Evolutionary conservation across 2,888 invertebrate genomes (phyloP), one percentile per base, ranked within the genome.

Genomic region (Deroplatys truncata): DNA sequence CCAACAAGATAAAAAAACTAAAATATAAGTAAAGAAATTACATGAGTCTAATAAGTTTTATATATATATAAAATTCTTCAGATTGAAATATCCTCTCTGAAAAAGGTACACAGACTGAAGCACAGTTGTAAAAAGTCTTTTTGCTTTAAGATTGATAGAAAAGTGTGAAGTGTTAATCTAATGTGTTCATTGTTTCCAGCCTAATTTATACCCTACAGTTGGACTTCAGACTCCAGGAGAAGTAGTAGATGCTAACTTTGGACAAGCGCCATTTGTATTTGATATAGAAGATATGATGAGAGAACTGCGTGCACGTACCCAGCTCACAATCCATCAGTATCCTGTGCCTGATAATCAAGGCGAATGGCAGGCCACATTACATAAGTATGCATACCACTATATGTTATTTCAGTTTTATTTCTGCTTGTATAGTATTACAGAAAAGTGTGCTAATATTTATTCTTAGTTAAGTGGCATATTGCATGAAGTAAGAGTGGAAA

Each of bases 191-290:
- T 43, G 8, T 43, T 94, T 95, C 87, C 94, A 98, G 98, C 96
- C 97, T 90, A 98, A 98, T 94, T 95, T 99, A 90, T 99, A 98
- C 94, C 99, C 99, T 31, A 99, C 99, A 28, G 99, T 99, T 91
- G 99, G 99, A 0, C 95, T 99, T 90, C 99, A 99, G 94, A 99
- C 99, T 83, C 98, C 99, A 15, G 99, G 99, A 87, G 99, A 99
- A 95, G 97, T 99, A 91, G 98, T 99, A 89, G 99, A 99, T 94
- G 99, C 99, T 3, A 99, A 99, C 95, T 99, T 99, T 94, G 99
- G 99, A 0, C 98, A 99, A 94, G 96, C 97, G 92, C 99, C 99
- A 28, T 99, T 99, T 94, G 96, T 98, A 93, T 99, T 98, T 94
- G 98, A 99, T 94, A 98, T 99, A 92, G 98, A 98, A 93, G 98